Evolutionary conservation across 2,888 invertebrate species (phyloP).

Genomic region (Yponomeuta plumbellus): DNA sequence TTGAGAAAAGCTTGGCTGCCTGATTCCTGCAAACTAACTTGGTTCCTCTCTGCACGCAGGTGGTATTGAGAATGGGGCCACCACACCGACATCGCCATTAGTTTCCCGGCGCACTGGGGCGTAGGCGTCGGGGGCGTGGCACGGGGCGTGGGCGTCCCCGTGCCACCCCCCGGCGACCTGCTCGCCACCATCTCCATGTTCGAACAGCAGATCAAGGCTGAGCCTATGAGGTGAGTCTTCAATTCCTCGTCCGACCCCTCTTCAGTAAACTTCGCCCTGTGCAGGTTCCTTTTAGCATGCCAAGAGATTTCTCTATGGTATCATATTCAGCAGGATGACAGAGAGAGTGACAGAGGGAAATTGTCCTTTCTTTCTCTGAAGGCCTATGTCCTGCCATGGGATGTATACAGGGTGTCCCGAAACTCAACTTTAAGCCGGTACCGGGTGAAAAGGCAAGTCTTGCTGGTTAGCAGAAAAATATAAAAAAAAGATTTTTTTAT

Average conservation of each 20-base stretch:
- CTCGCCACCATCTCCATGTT: constrained; percentile 81
- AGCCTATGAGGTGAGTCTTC: constrained; percentile 77
- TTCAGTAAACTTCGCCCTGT: neutral
- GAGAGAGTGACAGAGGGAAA: no score
- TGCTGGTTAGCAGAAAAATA: no score
- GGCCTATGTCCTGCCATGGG: no score
- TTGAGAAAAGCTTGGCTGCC: neutral
- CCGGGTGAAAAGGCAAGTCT: no score
- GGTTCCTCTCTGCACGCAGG: constrained; percentile 34
- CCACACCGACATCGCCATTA: constrained; percentile 71
- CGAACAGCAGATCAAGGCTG: constrained; percentile 82
- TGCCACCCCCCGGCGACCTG: constrained; percentile 79
- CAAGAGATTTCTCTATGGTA: neutral
- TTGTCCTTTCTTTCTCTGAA: no score
- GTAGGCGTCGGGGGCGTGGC: constrained; percentile 79
- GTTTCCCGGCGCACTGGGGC: constrained; percentile 79
- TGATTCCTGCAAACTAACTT: neutral
- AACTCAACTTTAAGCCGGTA: no score
- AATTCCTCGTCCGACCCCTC: neutral
- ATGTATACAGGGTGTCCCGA: no score
- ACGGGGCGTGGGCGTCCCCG: constrained; percentile 78
- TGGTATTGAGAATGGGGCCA: constrained; percentile 75
- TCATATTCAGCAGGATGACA: no score
- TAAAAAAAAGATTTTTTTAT: no score
- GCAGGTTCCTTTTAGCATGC: constrained; percentile 8